Base-by-base conservation (phyloP, 2,888 invertebrate species). In the Nomada lathburiana region DNA sequence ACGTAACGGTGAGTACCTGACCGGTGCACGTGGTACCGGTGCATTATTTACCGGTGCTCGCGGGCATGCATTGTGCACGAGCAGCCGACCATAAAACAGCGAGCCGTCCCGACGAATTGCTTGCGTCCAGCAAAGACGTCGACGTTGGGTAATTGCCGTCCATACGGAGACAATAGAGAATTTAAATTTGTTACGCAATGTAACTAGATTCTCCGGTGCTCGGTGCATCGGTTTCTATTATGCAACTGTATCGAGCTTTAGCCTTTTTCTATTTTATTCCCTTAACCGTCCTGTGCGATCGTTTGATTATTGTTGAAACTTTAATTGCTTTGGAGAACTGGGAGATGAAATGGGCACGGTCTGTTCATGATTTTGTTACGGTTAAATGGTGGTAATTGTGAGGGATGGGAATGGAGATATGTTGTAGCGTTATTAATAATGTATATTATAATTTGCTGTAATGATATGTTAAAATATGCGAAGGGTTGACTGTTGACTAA, bases 21-120 rank as follows among this genome's bases (percentile, higher is more conserved):
- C 36, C 9, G 29, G 29, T 20, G n/a, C 68, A 59, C 59, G 78
- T 70, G 16, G 79, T 47, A 60, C 70, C 50, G 47, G 63, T 20
- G 62, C 64, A 73, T 81, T 76, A 73, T 73, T 76, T 47, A 53
- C 57, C 29, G 47, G 23, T 50, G 76, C 42, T 69, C 80, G 64
- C 73, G 64, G 75, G 68, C 75, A 59, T 63, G 63, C 68, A 82
- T 75, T 79, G 82, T 79, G 36, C 75, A 75, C 44, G 72, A 53
- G 59, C 72, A 72, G 67, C 71, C 79, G 71, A 53, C 68, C 72
- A 75, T 76, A 76, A 79, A 79, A 82, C 72, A 53, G 20, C 60
- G 74, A 20, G n/a, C 20, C 20, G 62, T 52, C 67, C 53, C 18
- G 57, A 62, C 50, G 79, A 68, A 26, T 71, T 71, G 77, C 23